Evolutionary conservation across 2,113 vertebrate species (phyloP).

Genomic region (Alosa alosa): DNA sequence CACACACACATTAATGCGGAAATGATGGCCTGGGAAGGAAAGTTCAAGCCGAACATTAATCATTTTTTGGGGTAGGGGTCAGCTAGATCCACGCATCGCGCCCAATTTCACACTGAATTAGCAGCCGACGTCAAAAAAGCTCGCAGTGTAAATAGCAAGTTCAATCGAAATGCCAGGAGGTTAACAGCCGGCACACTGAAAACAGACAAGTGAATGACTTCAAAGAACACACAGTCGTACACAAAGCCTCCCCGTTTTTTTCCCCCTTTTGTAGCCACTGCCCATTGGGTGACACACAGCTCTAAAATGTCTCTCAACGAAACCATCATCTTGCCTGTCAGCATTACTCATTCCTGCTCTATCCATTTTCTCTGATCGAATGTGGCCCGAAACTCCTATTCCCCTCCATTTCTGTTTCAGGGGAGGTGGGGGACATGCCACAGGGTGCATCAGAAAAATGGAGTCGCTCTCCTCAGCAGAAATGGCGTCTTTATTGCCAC

Average conservation of each 20-base stretch:
- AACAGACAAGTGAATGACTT: slow-evolving; percentile 13
- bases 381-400: neutral
- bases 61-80: slow-evolving; percentile 29
- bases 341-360: neutral
- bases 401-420: neutral
- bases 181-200: slow-evolving; percentile 12
- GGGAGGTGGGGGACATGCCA: neutral
- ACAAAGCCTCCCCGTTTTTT: neutral
- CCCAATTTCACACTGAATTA: slow-evolving; percentile 16
- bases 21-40: slow-evolving; percentile 37
- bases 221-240: neutral
- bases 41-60: slow-evolving; percentile 25
- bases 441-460: neutral
- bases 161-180: slow-evolving; percentile 32
- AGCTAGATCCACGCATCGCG: slow-evolving; percentile 10
- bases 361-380: neutral
- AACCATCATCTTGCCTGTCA: neutral
- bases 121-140: neutral
- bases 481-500: slow-evolving; percentile 18
- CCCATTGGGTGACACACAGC: neutral
- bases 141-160: slow-evolving; percentile 26
- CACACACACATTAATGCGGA: slow-evolving; percentile 19
- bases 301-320: neutral
- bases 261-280: neutral
- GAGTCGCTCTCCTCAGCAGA: neutral